Conservation (phyloP, 2,797 vertebrate genomes). For the Falco novaeseelandiae region DNA sequence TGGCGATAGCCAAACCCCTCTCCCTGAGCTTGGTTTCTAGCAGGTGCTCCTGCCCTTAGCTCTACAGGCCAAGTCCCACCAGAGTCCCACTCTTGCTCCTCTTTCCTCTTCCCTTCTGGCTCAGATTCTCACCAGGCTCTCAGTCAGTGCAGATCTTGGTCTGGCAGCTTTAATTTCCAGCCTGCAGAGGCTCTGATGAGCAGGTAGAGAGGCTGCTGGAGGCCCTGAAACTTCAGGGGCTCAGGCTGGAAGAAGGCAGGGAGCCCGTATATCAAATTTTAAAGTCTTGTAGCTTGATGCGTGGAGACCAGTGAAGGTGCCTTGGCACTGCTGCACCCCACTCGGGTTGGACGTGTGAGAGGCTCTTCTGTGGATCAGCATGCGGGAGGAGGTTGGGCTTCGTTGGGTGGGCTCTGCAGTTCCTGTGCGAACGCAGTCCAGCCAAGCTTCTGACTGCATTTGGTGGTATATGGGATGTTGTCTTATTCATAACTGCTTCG, state of each 20-base stretch:
- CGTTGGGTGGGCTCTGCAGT: rapidly evolving
- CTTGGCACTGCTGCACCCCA: not conserved
- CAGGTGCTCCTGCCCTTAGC: not conserved
- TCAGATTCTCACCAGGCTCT: not conserved
- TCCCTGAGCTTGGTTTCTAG: rapidly evolving
- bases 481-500: not conserved
- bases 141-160: not conserved
- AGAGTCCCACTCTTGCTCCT: not conserved
- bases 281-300: not conserved
- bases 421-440: not conserved
- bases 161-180: not conserved
- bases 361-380: not conserved
- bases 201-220: not conserved
- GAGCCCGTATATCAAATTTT: not conserved
- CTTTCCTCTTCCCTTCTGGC: not conserved
- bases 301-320: not conserved
- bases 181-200: not conserved
- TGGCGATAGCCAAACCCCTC: not conserved
- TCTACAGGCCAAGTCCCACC: not conserved
- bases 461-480: rapidly evolving
- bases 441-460: not conserved
- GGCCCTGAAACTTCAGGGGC: not conserved
- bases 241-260: not conserved
- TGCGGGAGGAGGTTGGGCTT: not conserved
- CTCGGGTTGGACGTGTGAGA: rapidly evolving